These are phyloP conservation scores for Procambarus clarkii DNA, from an alignment of 1,140 invertebrate genomes.

Conservation along the genomic window DNA sequence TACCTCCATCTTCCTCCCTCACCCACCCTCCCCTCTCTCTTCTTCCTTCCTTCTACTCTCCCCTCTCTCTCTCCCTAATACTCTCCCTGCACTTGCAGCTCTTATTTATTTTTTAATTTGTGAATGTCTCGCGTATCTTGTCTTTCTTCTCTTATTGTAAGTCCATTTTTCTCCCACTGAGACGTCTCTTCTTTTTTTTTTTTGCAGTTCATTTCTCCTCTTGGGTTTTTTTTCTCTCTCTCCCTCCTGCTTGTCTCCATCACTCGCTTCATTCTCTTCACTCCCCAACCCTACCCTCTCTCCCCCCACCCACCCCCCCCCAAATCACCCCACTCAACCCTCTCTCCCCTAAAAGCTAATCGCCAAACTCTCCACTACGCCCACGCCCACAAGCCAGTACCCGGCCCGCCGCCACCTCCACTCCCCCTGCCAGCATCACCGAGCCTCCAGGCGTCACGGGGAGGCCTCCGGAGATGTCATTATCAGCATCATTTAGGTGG, in stretches of 20 bases:
- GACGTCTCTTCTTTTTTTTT: background rate
- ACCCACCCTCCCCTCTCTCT: background rate
- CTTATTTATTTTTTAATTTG: no score
- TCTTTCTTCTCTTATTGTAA: background rate
- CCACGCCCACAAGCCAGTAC: background rate
- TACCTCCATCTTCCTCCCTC: background rate
- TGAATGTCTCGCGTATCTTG: background rate
- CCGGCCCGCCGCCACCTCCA: background rate
- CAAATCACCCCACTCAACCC: background rate
- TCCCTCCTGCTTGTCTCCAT: background rate
- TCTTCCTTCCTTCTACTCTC: background rate
- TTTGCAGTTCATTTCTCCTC: background rate
- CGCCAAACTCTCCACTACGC: background rate
- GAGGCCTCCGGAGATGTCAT: slow-evolving; percentile 60
- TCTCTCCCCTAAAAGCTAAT: background rate
- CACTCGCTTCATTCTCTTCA: background rate
- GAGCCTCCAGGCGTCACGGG: slow-evolving; percentile 36
- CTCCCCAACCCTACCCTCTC: background rate
- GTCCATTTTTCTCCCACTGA: background rate
- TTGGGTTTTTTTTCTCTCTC: background rate
- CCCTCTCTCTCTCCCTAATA: background rate
- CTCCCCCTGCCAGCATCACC: slow-evolving; percentile 18
- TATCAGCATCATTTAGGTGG: slow-evolving; percentile 67
- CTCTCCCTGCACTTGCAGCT: background rate
- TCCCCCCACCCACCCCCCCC: background rate